These are phyloP conservation scores for Heterocephalus glaber DNA, from an alignment of 2,113 vertebrate genomes.

Conservation along the genomic window DNA sequence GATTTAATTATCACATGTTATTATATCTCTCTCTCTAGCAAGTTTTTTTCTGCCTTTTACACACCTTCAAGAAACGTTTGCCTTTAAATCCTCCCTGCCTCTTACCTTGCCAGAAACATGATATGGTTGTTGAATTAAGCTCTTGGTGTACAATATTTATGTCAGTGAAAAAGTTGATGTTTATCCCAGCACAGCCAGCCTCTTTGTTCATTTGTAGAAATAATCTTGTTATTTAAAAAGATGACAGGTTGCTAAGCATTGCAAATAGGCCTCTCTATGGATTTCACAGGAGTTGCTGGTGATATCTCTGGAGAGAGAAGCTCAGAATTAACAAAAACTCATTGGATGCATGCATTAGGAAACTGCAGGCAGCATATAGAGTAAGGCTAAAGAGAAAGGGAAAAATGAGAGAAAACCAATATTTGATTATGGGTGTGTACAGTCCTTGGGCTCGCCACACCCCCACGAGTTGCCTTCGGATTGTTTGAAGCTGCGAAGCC, in stretches of 20 bases:
- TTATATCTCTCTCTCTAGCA: not conserved
- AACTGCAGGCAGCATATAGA: not conserved
- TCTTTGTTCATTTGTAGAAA: constrained; percentile 61
- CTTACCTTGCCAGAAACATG: constrained; percentile 26
- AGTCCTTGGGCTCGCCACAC: not conserved
- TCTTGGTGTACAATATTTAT: constrained; percentile 50
- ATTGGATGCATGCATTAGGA: not conserved
- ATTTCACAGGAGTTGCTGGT: constrained; percentile 62
- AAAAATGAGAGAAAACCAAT: not conserved
- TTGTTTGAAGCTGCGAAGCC: constrained; percentile 28
- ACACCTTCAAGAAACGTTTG: constrained; percentile 33
- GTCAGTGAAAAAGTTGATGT: constrained; percentile 49
- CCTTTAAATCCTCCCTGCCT: constrained; percentile 17
- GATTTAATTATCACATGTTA: not conserved
- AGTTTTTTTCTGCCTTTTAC: not conserved
- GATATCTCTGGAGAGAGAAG: constrained; percentile 56
- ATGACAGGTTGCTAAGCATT: constrained; percentile 60
- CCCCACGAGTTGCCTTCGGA: not conserved
- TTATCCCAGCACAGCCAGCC: constrained; percentile 4
- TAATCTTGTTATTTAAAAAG: constrained; percentile 67
- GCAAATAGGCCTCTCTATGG: constrained; percentile 49
- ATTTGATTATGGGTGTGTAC: not conserved
- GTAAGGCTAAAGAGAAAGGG: not conserved
- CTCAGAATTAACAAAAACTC: constrained; percentile 59
- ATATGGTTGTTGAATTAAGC: constrained; percentile 46